These are phyloP conservation scores for Therioaphis trifolii DNA, from an alignment of 2,888 invertebrate genomes.

Conservation along the genomic window DNA sequence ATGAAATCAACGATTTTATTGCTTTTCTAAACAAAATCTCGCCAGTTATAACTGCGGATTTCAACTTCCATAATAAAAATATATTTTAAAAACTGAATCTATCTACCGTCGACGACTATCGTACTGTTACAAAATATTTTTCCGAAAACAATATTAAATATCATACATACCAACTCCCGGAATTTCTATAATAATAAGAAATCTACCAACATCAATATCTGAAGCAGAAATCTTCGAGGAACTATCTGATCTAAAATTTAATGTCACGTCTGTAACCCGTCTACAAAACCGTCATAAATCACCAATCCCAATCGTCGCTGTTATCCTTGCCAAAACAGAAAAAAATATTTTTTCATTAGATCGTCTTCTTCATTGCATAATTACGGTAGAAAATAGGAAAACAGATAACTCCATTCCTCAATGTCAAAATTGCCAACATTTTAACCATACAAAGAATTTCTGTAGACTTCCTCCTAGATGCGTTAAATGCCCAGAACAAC, in stretches of 20 bases:
- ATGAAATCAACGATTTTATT: constrained; percentile 11
- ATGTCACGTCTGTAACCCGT: constrained; percentile 8
- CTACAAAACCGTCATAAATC: no score
- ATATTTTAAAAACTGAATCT: constrained; percentile 16
- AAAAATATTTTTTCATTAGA: constrained; percentile 6
- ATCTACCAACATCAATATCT: constrained; percentile 16
- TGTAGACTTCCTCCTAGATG: constrained; percentile 21
- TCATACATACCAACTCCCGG: constrained; percentile 18
- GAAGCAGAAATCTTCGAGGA: no score
- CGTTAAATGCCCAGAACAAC: constrained; percentile 19
- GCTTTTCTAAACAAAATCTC: constrained; percentile 4
- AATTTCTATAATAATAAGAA: background rate
- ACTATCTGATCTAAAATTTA: background rate
- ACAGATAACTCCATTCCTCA: background rate
- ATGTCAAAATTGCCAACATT: constrained; percentile 27
- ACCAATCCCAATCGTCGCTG: no score
- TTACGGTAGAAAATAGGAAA: constrained; percentile 3
- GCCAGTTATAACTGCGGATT: background rate
- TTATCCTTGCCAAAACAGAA: background rate
- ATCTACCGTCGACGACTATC: background rate
- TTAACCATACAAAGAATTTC: constrained; percentile 13
- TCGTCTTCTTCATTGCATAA: constrained; percentile 17
- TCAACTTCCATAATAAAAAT: constrained; percentile 4
- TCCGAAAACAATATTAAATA: constrained; percentile 6
- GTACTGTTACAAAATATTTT: constrained; percentile 6